Evolutionary conservation across 1,140 invertebrate species (phyloP).

Genomic region (Drosophila persimilis): DNA sequence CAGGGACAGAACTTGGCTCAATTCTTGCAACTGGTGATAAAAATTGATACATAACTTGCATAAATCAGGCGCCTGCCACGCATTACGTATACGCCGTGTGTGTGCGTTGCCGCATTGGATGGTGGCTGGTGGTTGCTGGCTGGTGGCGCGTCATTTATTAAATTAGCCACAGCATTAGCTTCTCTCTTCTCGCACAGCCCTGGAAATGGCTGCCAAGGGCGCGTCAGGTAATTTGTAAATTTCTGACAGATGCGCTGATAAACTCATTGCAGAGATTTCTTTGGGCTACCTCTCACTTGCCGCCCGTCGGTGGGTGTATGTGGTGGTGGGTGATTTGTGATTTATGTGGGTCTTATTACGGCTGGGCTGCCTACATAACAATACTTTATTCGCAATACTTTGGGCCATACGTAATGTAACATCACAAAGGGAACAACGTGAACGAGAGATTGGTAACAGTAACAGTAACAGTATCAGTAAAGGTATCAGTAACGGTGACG

Average conservation of each 20-base stretch:
- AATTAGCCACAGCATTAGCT: constrained; percentile 75
- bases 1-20: constrained; percentile 24
- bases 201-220: constrained; percentile 31
- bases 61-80: constrained; percentile 69
- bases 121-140: neutral
- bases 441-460: neutral
- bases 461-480: too few relatives aligned
- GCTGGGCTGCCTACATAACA: constrained; percentile 58
- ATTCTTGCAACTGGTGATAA: constrained; percentile 78
- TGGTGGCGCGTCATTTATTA: constrained; percentile 67
- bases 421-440: constrained; percentile 56
- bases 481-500: neutral
- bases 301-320: constrained; percentile 5
- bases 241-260: constrained; percentile 80
- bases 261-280: constrained; percentile 76
- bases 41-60: constrained; percentile 81
- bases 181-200: constrained; percentile 29
- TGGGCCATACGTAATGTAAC: constrained; percentile 72
- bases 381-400: constrained; percentile 80
- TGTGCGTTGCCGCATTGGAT: constrained; percentile 28
- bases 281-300: constrained; percentile 25
- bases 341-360: constrained; percentile 72
- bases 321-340: constrained; percentile 41
- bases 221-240: constrained; percentile 79
- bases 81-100: constrained; percentile 71